Evolutionary conservation across 2,888 invertebrate genomes (phyloP), one percentile per base, ranked within the genome.

Genomic region (Frankliniella fusca): DNA sequence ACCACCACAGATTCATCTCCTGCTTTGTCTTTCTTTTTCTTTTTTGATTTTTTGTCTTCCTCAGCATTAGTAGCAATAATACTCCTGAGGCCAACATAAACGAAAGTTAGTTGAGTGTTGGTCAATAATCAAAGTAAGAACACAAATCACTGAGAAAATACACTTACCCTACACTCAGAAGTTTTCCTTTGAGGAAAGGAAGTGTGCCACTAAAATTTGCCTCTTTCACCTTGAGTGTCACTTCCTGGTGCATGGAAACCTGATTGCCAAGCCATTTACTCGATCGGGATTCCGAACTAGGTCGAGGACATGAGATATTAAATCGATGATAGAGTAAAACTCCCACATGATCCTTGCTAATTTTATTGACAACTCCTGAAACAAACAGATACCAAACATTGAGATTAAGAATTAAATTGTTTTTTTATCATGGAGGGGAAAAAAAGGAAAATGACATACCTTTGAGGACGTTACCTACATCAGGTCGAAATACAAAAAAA

Each of bases 301-400:
- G 91, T 85, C 91, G 90, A 76, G 92, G 92, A 80, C 94, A 90
- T 8, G 93, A 93, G 18, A 93, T 92, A 88, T 94, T 93, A 86
- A 94, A 94, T 48, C 91, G 90, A 85, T 92, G 90, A 86, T 94
- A 93, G 0, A 94, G 91, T 81, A 94, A 89, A 84, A 93, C 90
- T 7, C 92, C 92, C 83, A 94, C 88, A 88, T 94, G 93, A 85
- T 92, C 92, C 61, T 88, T 87, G 84, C 91, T 91, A 84, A 91
- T 92, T 87, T 93, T 93, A 86, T 92, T 93, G 0, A 94, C 92
- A 84, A 92, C 87, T 15, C 93, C 89, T 89, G 50, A n/a, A 85
- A 84, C 83, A 82, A 79, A 82, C n/a, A n/a, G n/a, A 82, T 79
- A 28, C 5, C 49, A 54, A 7, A 61, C 27, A n/a, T 65, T 10